phyloP scores from a whole-genome alignment of 2,888 invertebrate genomes.

The Lycaena phlaeas region DNA sequence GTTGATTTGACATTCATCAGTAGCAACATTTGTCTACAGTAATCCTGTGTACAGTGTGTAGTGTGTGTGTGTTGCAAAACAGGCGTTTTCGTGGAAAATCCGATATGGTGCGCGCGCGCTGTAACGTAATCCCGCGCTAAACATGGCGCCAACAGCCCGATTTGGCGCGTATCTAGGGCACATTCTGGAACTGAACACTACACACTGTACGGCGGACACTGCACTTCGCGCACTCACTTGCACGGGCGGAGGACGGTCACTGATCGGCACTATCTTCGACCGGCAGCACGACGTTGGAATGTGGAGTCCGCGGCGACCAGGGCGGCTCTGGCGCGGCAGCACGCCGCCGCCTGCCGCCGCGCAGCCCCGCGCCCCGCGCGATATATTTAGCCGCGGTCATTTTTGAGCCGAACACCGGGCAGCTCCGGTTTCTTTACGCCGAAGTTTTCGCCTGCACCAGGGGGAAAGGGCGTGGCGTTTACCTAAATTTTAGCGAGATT shows the following conservation, averaged over 20 bases:
- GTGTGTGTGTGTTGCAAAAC: constrained; percentile 22
- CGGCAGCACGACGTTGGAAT: constrained; percentile 76
- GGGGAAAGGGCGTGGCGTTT: constrained; percentile 31
- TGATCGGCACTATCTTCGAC: constrained; percentile 50
- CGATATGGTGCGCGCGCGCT: constrained; percentile 22
- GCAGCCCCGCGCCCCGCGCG: constrained; percentile 25
- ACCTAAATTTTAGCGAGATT: constrained; percentile 8
- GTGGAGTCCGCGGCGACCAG: constrained; percentile 80
- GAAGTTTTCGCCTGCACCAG: constrained; percentile 28
- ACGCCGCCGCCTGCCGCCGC: constrained; percentile 25
- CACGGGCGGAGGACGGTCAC: constrained; percentile 69
- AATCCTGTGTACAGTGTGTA: constrained; percentile 30
- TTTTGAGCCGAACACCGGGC: constrained; percentile 54
- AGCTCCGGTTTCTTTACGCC: constrained; percentile 61
- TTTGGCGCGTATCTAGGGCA: constrained; percentile 45
- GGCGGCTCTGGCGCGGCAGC: constrained; percentile 71
- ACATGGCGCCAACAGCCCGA: constrained; percentile 29
- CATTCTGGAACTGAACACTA: constrained; percentile 22
- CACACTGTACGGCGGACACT: constrained; percentile 49
- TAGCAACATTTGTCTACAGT: no score
- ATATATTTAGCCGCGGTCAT: constrained; percentile 58
- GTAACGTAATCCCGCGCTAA: constrained; percentile 53
- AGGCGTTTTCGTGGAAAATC: constrained; percentile 10
- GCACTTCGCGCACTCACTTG: constrained; percentile 68
- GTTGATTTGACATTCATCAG: no score